Evolutionary conservation across 2,797 vertebrate species (phyloP), one percentile per base, ranked within the genome.

Genomic region (Melanotaenia pygmaea): DNA sequence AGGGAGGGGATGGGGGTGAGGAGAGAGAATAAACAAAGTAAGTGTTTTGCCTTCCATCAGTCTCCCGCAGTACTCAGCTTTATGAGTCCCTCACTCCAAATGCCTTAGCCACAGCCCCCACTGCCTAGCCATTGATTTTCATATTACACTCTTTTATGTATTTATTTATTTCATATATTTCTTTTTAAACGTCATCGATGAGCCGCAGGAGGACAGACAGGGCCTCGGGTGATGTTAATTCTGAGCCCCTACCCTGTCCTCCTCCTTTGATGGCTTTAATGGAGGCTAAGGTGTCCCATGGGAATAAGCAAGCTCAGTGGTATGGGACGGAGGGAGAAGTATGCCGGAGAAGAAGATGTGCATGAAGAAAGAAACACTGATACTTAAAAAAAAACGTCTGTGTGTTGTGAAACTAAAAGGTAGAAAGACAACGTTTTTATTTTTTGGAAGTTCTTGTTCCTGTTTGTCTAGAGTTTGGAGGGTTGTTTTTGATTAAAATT

Each of bases 151-250:
- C 88, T 91, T 94, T 94, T 93, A 94, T 95, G 93, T 93, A 94
- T 95, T 94, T 94, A 94, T 95, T 95, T 94, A 93, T 94, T 94
- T 94, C 92, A 91, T 93, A 91, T 94, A 94, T 95, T 95, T 95
- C 92, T 93, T 95, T 94, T 95, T 95, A 95, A 95, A 94, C 91
- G 92, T 95, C 94, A 95, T 95, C 90, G 93, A 94, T 75, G 86
- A 94, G 93, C 88, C 76, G 70, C 84, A 77, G 84, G 89, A 90
- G 87, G 86, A 91, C 87, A 85, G 88, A 83, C 82, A 68, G 79
- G 83, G 74, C 66, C 84, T 86, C 83, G 67, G 75, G 80, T 59
- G 79, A 92, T 70, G 93, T 94, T 93, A 94, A 94, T 95, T 94
- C 90, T 86, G 83, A 74, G 93, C 87, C 89, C 75, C 70, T 86